These are phyloP conservation scores for Apotomis turbidana DNA, from an alignment of 2,888 invertebrate genomes.

Conservation along the genomic window DNA sequence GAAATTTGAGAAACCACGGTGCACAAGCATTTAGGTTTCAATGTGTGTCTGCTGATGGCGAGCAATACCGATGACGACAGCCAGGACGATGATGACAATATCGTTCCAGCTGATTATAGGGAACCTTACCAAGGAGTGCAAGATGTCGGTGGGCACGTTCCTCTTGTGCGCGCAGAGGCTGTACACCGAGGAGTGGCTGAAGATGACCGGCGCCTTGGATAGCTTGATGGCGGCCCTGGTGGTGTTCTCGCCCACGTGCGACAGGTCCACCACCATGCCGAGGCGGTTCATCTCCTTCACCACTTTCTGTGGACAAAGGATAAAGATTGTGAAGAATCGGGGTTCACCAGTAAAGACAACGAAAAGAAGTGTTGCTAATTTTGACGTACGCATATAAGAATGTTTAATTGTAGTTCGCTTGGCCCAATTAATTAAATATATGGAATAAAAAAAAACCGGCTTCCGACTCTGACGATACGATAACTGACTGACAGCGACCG, in stretches of 20 bases:
- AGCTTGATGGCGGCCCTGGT: slow-evolving; percentile 87
- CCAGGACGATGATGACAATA: not conserved
- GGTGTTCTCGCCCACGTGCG: slow-evolving; percentile 88
- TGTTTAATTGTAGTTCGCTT: too few relatives aligned
- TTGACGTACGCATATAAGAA: too few relatives aligned
- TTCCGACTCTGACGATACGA: too few relatives aligned
- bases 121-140: slow-evolving; percentile 78
- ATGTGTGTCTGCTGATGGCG: too few relatives aligned
- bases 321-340: not conserved
- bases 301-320: slow-evolving; percentile 81
- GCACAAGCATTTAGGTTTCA: too few relatives aligned
- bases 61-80: too few relatives aligned
- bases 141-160: slow-evolving; percentile 88
- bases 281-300: slow-evolving; percentile 91
- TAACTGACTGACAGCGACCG: too few relatives aligned
- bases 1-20: too few relatives aligned
- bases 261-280: slow-evolving; percentile 90
- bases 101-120: not conserved
- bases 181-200: slow-evolving; percentile 89
- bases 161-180: slow-evolving; percentile 88
- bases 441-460: too few relatives aligned
- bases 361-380: too few relatives aligned
- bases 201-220: slow-evolving; percentile 89
- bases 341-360: too few relatives aligned
- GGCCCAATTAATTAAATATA: too few relatives aligned